Evolutionary conservation across 1,140 invertebrate species (phyloP).

Genomic region (Drosophila subpulchrella): DNA sequence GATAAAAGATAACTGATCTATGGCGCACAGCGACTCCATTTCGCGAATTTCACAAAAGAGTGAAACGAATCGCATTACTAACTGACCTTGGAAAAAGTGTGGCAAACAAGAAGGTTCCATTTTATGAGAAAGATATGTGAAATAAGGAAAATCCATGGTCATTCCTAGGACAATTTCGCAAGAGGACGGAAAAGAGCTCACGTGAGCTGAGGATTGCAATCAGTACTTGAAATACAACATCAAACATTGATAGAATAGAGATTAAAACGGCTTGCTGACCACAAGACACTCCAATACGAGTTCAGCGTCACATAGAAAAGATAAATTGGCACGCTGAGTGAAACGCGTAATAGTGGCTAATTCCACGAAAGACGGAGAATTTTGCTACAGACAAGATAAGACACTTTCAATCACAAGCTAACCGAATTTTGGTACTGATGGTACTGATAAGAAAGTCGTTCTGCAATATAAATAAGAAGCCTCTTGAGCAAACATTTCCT

Average conservation of each 20-base stretch:
- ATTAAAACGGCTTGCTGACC: slow-evolving; percentile 7
- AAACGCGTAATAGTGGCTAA: slow-evolving; percentile 5
- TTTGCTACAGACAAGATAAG: slow-evolving; percentile 36
- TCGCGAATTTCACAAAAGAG: slow-evolving; percentile 62
- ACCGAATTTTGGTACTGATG: slow-evolving; percentile 13
- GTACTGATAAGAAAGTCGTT: slow-evolving; percentile 6
- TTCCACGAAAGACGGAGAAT: slow-evolving; percentile 26
- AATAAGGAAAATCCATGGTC: not conserved
- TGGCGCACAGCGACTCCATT: slow-evolving; percentile 37
- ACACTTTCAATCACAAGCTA: slow-evolving; percentile 21
- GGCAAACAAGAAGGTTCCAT: slow-evolving; percentile 28
- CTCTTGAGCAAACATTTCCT: slow-evolving; percentile 30
- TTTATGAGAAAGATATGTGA: not conserved
- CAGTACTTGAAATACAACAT: slow-evolving; percentile 19
- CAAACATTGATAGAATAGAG: slow-evolving; percentile 12
- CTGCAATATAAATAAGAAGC: slow-evolving; percentile 19
- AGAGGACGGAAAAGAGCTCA: slow-evolving; percentile 10
- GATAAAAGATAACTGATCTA: slow-evolving; percentile 69
- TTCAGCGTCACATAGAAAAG: slow-evolving; percentile 20
- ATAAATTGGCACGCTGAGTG: slow-evolving; percentile 13
- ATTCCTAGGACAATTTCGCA: slow-evolving; percentile 15
- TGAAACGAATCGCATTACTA: slow-evolving; percentile 46
- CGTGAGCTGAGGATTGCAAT: slow-evolving; percentile 28
- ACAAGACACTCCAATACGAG: slow-evolving; percentile 6
- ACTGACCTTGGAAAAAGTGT: slow-evolving; percentile 10